Evolutionary conservation across 92 coral and sea anemone species (phyloP), one percentile per base, ranked within the genome.

Genomic region (Phenganax stokvisi): DNA sequence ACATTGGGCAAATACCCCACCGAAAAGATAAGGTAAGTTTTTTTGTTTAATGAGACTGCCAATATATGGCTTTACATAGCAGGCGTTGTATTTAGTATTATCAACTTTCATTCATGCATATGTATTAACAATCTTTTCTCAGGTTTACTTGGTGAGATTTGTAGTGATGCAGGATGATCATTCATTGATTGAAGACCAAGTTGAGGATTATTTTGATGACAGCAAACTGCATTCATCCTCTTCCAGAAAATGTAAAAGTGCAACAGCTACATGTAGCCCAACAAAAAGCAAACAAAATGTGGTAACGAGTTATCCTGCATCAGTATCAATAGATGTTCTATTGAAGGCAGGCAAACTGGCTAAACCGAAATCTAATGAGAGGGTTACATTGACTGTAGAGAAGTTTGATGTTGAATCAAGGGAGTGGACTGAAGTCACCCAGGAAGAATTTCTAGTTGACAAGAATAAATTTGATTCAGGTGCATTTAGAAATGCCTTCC

Each of bases 121-220:
- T 17, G 8, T 61, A 17, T 28, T 13, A 17, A 13, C 0, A 28
- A 28, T 61, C 25, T 64, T 64, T 20, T 20, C 47, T 20, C 29
- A 76, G 78, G 78, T 84, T 70, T 84, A 76, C 76, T 77, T 84
- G 66, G 87, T 84, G 58, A 29, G 87, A 58, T 84, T 76, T 84
- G 87, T 84, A 51, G 77, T 77, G 54, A 74, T 71, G 81, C 87
- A 84, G 59, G 87, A 78, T 65, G 59, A 53, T 20, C 59, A 56
- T 4, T 10, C 60, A 56, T n/a, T 55, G 51, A 13, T 29, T 56
- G 63, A 75, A 75, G 47, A 56, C 51, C 51, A 16, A 30, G 60
- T 13, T 75, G 13, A 56, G 29, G 64, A 75, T 56, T 56, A 57
- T 75, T 55, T 11, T 30, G 62, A 75, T 16, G 80, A 59, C 47